Evolutionary conservation across 2,888 invertebrate genomes (phyloP).

Genomic region (Dilophus febrilis): DNA sequence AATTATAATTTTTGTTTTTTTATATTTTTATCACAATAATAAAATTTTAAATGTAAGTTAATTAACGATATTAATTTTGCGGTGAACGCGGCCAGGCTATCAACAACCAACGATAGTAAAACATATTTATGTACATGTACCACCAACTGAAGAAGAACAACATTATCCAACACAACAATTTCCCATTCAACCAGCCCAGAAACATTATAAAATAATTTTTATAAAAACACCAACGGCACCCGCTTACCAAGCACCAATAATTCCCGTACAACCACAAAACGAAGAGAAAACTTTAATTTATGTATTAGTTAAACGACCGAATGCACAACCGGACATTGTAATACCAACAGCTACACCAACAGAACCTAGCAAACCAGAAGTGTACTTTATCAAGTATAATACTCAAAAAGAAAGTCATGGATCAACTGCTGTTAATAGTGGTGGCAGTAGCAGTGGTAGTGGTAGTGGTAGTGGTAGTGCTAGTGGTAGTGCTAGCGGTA

Average conservation of each 20-base stretch:
- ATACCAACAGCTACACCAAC: conserved; percentile 54
- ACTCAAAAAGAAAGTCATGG: conserved; percentile 35
- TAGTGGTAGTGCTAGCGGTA: no score
- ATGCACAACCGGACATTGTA: conserved; percentile 48
- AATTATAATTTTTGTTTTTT: no score
- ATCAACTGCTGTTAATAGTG: not conserved
- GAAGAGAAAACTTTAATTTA: conserved; percentile 61
- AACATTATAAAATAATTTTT: conserved; percentile 65
- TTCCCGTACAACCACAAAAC: conserved; percentile 45
- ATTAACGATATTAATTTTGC: no score
- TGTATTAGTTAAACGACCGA: conserved; percentile 57
- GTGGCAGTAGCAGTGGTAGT: no score
- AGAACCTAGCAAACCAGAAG: conserved; percentile 58
- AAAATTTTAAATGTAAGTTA: no score
- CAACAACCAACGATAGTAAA: no score
- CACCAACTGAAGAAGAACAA: no score
- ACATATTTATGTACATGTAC: no score
- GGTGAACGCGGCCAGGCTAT: no score
- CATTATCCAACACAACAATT: conserved; percentile 33
- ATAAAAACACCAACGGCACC: conserved; percentile 54
- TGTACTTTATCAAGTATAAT: conserved; percentile 60
- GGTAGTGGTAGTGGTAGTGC: no score
- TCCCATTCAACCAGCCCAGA: conserved; percentile 42
- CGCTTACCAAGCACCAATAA: conserved; percentile 41
- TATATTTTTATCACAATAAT: no score